A percentile compares a stretch with the other conserved stretches of the same genome.
Conservation (phyloP, 1,140 invertebrate species). For the Hetaerina americana region DNA sequence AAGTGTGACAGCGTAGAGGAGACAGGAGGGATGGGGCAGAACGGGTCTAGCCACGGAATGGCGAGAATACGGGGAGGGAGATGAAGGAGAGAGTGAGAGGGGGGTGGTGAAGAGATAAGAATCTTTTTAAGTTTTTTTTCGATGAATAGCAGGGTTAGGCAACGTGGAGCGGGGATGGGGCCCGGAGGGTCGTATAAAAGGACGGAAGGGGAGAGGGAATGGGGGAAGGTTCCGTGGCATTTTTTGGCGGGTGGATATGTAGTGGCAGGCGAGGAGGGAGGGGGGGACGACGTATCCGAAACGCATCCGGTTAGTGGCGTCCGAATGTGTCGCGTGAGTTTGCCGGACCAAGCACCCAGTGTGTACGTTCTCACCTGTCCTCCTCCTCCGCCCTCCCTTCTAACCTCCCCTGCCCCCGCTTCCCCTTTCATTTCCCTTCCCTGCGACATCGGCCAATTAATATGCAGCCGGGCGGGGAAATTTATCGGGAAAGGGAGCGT, state of each 20-base stretch:
- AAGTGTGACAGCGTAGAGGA: background rate
- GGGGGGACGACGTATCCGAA: background rate
- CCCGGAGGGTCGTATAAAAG: background rate
- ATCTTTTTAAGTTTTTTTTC: background rate
- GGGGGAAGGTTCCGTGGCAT: no score
- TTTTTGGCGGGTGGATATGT: background rate
- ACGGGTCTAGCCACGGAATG: background rate
- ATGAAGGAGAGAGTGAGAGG: no score
- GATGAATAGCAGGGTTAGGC: background rate
- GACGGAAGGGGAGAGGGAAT: background rate
- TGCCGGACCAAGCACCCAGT: background rate
- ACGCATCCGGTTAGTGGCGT: background rate
- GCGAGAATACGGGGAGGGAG: no score
- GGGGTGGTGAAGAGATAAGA: background rate
- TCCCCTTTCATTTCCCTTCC: no score
- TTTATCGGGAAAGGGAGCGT: background rate
- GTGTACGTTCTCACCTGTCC: background rate
- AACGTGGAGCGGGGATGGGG: background rate
- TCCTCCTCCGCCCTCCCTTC: background rate
- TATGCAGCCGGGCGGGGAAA: background rate
- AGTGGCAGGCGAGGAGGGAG: background rate
- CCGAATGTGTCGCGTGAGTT: background rate
- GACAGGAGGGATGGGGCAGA: background rate
- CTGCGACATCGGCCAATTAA: background rate
- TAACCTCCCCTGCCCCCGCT: no score